These are phyloP conservation scores for Heloderma charlesbogerti DNA, from an alignment of 2,113 vertebrate genomes.

Conservation along the genomic window DNA sequence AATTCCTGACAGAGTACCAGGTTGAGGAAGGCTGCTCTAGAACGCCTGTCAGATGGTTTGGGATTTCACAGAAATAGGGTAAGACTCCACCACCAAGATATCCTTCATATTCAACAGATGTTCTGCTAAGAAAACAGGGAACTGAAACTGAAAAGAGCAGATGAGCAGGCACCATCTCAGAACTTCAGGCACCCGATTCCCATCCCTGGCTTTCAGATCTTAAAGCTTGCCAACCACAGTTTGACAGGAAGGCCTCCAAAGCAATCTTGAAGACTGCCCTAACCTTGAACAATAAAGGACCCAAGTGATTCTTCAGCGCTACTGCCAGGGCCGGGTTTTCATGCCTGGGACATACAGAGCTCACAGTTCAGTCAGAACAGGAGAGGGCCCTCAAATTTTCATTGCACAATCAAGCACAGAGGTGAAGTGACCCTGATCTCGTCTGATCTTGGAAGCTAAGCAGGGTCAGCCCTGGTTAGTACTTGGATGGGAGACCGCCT, in stretches of 20 bases:
- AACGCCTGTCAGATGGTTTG: background rate
- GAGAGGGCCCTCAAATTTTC: constrained; percentile 59
- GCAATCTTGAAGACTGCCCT: constrained; percentile 3
- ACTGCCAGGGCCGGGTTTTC: constrained; percentile 52
- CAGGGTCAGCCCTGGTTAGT: too few species aligned
- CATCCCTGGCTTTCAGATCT: constrained; percentile 30
- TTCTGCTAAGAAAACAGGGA: too few species aligned
- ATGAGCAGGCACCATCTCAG: background rate
- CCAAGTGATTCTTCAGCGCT: constrained; percentile 54
- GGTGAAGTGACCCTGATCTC: too few species aligned
- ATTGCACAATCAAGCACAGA: constrained; percentile 31
- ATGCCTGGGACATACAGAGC: constrained; percentile 57
- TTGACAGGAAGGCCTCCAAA: background rate
- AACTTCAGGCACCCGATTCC: background rate
- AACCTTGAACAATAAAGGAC: constrained; percentile 63
- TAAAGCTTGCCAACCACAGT: background rate
- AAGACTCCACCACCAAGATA: background rate
- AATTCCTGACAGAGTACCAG: background rate
- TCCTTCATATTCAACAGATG: background rate
- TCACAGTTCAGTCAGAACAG: constrained; percentile 61
- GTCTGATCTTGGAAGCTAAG: too few species aligned
- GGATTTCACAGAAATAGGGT: background rate
- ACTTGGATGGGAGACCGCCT: too few species aligned
- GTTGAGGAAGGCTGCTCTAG: background rate
- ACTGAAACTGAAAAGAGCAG: background rate